Evolutionary conservation across 1,140 invertebrate genomes (phyloP), one percentile per base, ranked within the genome.

Genomic region (Telenomus remus): DNA sequence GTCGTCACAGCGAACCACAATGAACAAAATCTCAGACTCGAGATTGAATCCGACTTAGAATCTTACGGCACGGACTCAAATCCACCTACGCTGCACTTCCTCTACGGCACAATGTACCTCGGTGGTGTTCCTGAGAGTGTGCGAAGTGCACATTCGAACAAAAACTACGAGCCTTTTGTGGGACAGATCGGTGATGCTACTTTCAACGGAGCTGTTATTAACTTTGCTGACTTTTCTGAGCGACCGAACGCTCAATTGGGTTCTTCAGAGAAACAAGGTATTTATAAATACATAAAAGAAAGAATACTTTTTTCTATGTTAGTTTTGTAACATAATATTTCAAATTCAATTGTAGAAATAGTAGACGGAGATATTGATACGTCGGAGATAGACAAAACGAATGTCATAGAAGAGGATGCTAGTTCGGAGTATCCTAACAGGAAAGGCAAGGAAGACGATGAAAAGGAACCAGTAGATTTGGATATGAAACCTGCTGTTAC

Each of bases 131-230:
- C 95, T 0, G 85, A 89, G 0, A 87, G 86, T 9, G 1, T 91
- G 91, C 50, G 85, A 87, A 10, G 85, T 89, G 11, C 79, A 79
- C 7, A 85, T 85, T 5, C 76, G 79, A n/a, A 86, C 27, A 12
- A 16, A 10, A 16, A 63, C 34, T 68, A 61, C 83, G 39, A 82
- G 37, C 87, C 91, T 0, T 96, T 96, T 81, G 86, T 90, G 16
- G 96, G 96, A 0, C 97, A 96, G 81, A 92, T 98, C 44, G 94
- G 94, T 9, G 96, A 98, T 82, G 92, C 94, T 0, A 96, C 95
- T 0, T 84, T 97, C 3, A 96, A 97, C 80, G 93, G 93, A 14
- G 89, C 88, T 14, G 91, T 96, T 44, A 89, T 96, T 16, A 96
- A 97, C 82, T 95, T 97, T 85, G 94, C 94, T 1, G 92, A 92